Evolutionary conservation across 2,888 invertebrate genomes (phyloP), one percentile per base, ranked within the genome.

Genomic region (Petrolisthes manimaculis): DNA sequence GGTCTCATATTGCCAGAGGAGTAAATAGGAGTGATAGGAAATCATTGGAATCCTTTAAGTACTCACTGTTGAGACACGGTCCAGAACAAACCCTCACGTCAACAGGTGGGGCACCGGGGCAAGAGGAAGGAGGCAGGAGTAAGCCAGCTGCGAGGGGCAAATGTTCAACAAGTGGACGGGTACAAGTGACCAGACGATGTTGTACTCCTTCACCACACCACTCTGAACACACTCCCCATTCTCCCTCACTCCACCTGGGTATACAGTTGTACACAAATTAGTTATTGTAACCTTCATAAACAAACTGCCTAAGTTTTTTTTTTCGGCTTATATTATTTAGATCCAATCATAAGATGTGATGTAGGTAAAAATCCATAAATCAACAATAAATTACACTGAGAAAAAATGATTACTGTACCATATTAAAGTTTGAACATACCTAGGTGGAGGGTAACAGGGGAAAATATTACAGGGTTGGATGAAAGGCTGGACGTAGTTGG

Each of bases 141-240:
- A 74, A 54, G 54, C 74, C 88, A 4, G 79, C 80, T 21, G 84
- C 56, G 18, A 80, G 12, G 51, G 86, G 61, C 5, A 21, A 5
- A 5, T 71, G 71, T 0, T 53, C 8, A 6, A 84, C 18, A 21
- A 88, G 24, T 6, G 88, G 88, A 3, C 71, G 21, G 12, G 37
- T 81, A 53, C 88, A 88, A 2, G 54, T 51, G n/a, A 88, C 88
- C 21, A 74, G 75, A 5, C 88, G 88, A 54, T 81, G 81, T 67
- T 88, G 88, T 18, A 88, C 53, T 5, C 88, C 88, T 6, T 75
- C 54, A 14, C 84, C 88, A 75, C 88, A 88, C 84, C 84, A 88
- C 54, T 71, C 75, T 0, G 88, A 88, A 24, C 88, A 88, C 21
- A 18, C 9, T 14, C 84, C 56, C 88, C 88, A 88, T 5, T 75